Conservation (phyloP, 2,797 vertebrate species). For the Lepilemur ruficaudatus region DNA sequence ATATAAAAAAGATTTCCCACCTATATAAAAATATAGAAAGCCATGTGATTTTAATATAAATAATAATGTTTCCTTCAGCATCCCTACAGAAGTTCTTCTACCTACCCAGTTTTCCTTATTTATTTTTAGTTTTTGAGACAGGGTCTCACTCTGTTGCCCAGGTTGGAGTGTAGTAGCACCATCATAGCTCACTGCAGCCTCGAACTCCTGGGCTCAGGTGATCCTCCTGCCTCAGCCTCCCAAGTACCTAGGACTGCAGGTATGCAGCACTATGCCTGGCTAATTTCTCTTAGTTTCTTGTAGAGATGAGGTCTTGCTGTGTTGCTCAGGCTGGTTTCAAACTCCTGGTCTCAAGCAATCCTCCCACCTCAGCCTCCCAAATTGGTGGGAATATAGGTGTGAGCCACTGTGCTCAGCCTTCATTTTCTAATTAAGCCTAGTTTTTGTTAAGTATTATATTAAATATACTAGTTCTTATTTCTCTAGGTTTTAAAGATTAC, state of each 20-base stretch:
- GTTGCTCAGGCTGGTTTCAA: neutral
- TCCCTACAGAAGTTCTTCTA: neutral
- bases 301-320: neutral
- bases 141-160: neutral
- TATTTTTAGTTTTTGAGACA: neutral
- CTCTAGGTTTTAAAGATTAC: neutral
- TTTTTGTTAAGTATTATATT: neutral
- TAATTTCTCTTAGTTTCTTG: neutral
- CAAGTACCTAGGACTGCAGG: neutral
- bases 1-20: neutral
- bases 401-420: neutral
- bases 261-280: neutral
- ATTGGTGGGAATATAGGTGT: neutral
- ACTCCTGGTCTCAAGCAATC: neutral
- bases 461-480: neutral
- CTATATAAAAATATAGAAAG: neutral
- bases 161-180: neutral
- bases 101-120: neutral
- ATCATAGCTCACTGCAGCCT: neutral
- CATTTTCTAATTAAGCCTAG: neutral
- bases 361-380: neutral
- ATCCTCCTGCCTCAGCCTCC: neutral
- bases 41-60: neutral
- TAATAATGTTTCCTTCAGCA: neutral
- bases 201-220: neutral